Conservation (phyloP, 2,888 invertebrate species). For the Rhabditoides inermis region DNA sequence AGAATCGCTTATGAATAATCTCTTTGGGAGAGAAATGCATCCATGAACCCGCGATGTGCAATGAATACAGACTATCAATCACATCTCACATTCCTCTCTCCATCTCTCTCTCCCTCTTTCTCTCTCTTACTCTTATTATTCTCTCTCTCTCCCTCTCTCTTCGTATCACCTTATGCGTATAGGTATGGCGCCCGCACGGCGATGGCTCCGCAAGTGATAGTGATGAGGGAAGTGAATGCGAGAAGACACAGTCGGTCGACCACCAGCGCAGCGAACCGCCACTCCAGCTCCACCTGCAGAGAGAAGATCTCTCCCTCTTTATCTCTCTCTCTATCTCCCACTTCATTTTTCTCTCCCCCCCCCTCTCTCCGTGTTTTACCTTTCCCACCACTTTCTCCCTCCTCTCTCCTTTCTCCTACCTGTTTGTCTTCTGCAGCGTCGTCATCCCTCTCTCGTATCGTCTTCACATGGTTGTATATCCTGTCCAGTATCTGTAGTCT, state of each 20-base stretch:
- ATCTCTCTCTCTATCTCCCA: too few relatives aligned
- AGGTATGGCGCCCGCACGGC: constrained; percentile 41
- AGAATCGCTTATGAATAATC: too few relatives aligned
- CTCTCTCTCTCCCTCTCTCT: not conserved
- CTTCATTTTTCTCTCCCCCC: too few relatives aligned
- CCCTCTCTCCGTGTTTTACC: too few relatives aligned
- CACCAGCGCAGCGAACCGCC: constrained; percentile 40
- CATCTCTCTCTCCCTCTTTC: not conserved
- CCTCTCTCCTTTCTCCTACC: too few relatives aligned
- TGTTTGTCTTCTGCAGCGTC: constrained; percentile 36
- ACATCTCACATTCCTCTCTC: not conserved
- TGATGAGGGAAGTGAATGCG: constrained; percentile 32
- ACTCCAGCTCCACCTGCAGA: too few relatives aligned
- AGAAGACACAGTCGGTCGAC: constrained; percentile 41
- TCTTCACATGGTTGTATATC: constrained; percentile 45
- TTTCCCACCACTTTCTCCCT: too few relatives aligned
- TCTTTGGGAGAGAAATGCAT: too few relatives aligned
- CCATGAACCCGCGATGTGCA: too few relatives aligned
- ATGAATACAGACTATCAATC: too few relatives aligned
- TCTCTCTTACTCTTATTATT: not conserved
- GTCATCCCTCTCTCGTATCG: constrained; percentile 43
- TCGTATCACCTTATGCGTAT: constrained; percentile 30
- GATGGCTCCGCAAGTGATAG: constrained; percentile 24
- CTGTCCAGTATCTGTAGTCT: constrained; percentile 31
- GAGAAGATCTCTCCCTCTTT: too few relatives aligned